Conservation (phyloP, 2,797 vertebrate species). For the Carcharodon carcharias region DNA sequence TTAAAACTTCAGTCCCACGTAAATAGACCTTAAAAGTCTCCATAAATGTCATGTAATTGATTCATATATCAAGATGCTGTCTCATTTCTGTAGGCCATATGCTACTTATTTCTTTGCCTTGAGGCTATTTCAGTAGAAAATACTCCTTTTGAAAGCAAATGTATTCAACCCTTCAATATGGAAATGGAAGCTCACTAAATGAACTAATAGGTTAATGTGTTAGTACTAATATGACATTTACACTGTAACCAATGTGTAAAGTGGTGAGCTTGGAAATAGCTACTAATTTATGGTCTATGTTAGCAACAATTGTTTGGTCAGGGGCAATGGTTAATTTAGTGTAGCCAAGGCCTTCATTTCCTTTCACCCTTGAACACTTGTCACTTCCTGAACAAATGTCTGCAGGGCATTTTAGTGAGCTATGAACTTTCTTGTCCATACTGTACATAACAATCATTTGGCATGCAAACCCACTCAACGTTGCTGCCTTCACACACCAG, state of each 20-base stretch:
- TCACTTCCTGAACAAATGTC: neutral
- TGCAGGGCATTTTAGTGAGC: neutral
- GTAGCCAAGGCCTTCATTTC: neutral
- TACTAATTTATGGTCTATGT: neutral
- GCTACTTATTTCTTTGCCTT: neutral
- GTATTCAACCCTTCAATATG: neutral
- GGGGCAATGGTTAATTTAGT: neutral
- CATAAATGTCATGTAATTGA: neutral
- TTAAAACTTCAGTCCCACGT: neutral
- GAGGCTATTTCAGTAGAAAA: neutral
- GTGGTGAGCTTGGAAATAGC: neutral
- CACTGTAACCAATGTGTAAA: neutral
- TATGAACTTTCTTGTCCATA: neutral
- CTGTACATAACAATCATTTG: neutral
- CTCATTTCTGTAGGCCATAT: neutral
- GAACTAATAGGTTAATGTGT: neutral
- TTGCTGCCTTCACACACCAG: neutral
- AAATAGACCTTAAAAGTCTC: neutral
- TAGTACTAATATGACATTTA: neutral
- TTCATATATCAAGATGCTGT: neutral
- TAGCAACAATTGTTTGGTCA: neutral
- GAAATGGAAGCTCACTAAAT: neutral
- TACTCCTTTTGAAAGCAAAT: neutral
- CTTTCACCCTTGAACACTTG: neutral
- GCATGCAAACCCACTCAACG: neutral